Conservation (phyloP, 2,113 vertebrate genomes). For the Crotalus helleri region DNA sequence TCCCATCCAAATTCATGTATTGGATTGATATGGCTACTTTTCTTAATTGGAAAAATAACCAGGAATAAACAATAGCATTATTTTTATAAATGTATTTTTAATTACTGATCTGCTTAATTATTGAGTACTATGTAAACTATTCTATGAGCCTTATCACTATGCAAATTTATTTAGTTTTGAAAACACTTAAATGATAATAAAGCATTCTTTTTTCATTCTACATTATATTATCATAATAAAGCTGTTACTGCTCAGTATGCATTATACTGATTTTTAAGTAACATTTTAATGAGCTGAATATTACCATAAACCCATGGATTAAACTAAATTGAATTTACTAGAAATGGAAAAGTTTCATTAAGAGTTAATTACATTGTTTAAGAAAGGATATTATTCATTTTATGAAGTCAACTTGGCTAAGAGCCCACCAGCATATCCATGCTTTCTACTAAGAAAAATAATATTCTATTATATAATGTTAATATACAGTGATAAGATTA, state of each 20-base stretch:
- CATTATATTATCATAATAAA: slow-evolving; percentile 89
- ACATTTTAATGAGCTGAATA: slow-evolving; percentile 93
- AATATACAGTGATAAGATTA: slow-evolving; percentile 53
- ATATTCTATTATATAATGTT: slow-evolving; percentile 27
- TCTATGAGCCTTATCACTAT: slow-evolving; percentile 77
- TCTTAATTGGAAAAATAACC: slow-evolving; percentile 59
- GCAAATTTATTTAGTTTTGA: slow-evolving; percentile 86
- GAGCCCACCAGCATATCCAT: slow-evolving; percentile 51
- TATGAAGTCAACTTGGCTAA: slow-evolving; percentile 57
- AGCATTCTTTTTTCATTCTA: slow-evolving; percentile 83
- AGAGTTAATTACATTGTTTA: slow-evolving; percentile 88
- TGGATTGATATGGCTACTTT: slow-evolving; percentile 48
- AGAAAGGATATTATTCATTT: slow-evolving; percentile 70
- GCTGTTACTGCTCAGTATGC: slow-evolving; percentile 86
- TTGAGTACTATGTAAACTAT: slow-evolving; percentile 69
- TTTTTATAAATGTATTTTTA: slow-evolving; percentile 76
- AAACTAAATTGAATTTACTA: slow-evolving; percentile 83
- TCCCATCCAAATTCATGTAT: slow-evolving; percentile 40
- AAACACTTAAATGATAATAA: slow-evolving; percentile 91
- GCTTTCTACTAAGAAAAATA: slow-evolving; percentile 58
- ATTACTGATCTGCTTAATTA: slow-evolving; percentile 80
- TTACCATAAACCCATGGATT: slow-evolving; percentile 89
- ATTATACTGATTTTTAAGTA: slow-evolving; percentile 96
- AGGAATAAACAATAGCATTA: slow-evolving; percentile 65
- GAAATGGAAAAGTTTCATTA: slow-evolving; percentile 80